Evolutionary conservation across 1,140 invertebrate species (phyloP), one percentile per base, ranked within the genome.

Genomic region (Zeugodacus cucurbitae): DNA sequence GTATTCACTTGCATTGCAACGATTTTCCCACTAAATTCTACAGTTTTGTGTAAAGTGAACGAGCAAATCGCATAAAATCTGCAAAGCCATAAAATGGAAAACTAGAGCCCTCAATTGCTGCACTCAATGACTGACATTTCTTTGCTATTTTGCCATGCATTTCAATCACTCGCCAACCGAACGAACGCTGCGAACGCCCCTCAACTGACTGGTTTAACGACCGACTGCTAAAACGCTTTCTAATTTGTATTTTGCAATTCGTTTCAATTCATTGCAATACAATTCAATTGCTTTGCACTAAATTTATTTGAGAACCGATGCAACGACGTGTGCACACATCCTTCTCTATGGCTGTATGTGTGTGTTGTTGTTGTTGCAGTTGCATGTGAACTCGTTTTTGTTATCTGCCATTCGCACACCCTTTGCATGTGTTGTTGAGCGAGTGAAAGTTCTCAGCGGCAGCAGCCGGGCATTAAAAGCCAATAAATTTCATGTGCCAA

Each of bases 241-340:
- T 82, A 82, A 82, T 82, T 48, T 82, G 74, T 82, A 48, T 48
- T 48, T 82, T 26, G 74, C 74, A 82, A 82, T 82, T 82, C 74
- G 74, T 82, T 82, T 44, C 74, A 82, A 82, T 82, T 54, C 74
- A 82, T 41, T 82, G 41, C 74, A 82, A 82, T 82, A 82, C 74
- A 82, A 82, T 82, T 82, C 74, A 82, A 82, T 82, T 82, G 41
- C 74, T 82, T 82, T 82, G 74, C 41, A 82, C 74, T 82, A 82
- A 82, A 82, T 82, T 82, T 82, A 82, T 82, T 82, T 82, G 41
- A 82, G 74, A 54, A 48, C 41, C 26, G 4, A 26, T 32, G 64
- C 64, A 34, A n/a, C 48, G 48, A 54, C 48, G 48, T 54, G 17
- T 54, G 48, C 26, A 70, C 10, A 32, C 7, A 70, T 26, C 10